Percentiles rank a stretch among this genome's conserved stretches.
phyloP scores from a whole-genome alignment of 1,140 invertebrate genomes.

The Drosophila nannoptera region DNA sequence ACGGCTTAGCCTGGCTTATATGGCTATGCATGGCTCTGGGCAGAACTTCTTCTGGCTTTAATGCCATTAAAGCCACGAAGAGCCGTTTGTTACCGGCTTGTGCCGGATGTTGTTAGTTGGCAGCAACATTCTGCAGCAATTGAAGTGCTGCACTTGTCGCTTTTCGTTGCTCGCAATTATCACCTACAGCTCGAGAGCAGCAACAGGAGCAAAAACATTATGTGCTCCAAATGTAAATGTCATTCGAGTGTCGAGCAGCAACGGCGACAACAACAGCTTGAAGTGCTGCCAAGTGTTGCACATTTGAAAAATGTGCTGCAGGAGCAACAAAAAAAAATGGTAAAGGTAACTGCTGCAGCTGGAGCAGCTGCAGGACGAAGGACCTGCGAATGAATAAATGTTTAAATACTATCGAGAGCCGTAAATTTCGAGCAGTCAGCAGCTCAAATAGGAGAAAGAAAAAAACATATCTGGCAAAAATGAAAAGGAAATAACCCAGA shows the following conservation, averaged over 20 bases:
- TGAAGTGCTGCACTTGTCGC: constrained; percentile 50
- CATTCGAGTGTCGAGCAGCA: constrained; percentile 58
- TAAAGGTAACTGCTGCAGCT: constrained; percentile 2
- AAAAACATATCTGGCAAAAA: not conserved
- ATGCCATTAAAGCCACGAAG: constrained; percentile 62
- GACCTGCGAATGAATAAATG: constrained; percentile 64
- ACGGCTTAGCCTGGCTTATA: constrained; percentile 31
- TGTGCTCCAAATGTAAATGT: constrained; percentile 72
- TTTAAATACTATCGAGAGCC: constrained; percentile 68
- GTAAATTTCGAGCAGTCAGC: constrained; percentile 68
- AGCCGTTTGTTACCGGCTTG: constrained; percentile 19
- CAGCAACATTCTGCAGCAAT: constrained; percentile 48
- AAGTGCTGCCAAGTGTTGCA: constrained; percentile 58
- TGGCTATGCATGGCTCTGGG: not conserved
- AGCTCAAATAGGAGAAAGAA: constrained; percentile 48
- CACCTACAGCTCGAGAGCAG: constrained; percentile 45
- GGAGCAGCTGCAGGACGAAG: not conserved
- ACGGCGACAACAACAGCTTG: constrained; percentile 26
- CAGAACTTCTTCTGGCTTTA: constrained; percentile 1
- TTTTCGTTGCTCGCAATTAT: constrained; percentile 56
- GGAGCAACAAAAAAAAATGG: constrained; percentile 26
- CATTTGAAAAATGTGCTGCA: constrained; percentile 71
- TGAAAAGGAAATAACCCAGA: constrained; percentile 16
- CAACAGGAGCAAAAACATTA: constrained; percentile 57
- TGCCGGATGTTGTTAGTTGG: constrained; percentile 65